Base-by-base conservation (phyloP, 1,140 invertebrate genomes). In the Brachionus rotundiformis region DNA sequence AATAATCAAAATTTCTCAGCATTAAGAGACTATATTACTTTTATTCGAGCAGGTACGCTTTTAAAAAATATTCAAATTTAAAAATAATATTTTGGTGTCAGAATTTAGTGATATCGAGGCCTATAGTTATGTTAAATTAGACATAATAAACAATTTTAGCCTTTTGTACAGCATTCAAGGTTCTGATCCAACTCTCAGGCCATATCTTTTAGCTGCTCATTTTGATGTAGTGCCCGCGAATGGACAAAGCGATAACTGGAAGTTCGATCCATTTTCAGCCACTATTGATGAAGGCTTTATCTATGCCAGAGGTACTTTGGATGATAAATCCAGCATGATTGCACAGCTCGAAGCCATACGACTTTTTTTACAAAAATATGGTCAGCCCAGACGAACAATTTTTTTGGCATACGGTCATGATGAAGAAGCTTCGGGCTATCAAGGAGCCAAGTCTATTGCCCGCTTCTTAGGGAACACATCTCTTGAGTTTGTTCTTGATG, bases 361-460 rank as follows among this genome's bases (percentile, higher is more conserved):
- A 25, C 5, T 63, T 16, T 81, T 59, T 68, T 81, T 81, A 31
- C 82, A 86, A 71, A 85, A 85, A 79, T 87, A 87, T 3, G 86
- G 86, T 75, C 83, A 84, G 82, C 89, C 90, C 3, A 81, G 85
- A 44, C 84, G 90, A 83, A 86, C 88, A 44, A 90, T 91, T 84
- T 91, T 89, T 83, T 84, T 91, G 27, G 90, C 88, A n/a, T 90
- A 91, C 86, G 90, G 90, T 4, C 90, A 91, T 85, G 90, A 91
- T 86, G 90, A 91, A 86, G 90, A 91, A 86, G 90, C 91, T 84
- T 83, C 84, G 16, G 47, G 54, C 10, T 16, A 41, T 27, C 5
- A 23, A 41, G 54, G 61, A 3, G 33, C 65, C n/a, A 79, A 29
- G 7, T 44, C n/a, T 41, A 47, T 80, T 71, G 16, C 73, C 59